Conservation (phyloP, 2,888 invertebrate species). For the Polymixis lichenea region DNA sequence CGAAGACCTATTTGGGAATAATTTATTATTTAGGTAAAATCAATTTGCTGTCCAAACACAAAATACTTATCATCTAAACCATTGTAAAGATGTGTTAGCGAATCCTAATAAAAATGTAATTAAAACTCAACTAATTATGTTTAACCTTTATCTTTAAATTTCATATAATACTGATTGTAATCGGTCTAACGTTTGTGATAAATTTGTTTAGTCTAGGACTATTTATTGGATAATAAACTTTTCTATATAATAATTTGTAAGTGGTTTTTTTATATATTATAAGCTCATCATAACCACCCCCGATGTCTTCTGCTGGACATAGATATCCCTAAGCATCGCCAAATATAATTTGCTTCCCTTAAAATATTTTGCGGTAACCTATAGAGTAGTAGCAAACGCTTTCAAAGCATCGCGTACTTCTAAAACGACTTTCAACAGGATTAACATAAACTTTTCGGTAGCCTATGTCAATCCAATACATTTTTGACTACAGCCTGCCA, state of each 20-base stretch:
- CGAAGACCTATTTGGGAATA: background rate
- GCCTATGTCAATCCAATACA: no score
- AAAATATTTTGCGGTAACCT: background rate
- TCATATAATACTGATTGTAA: slow-evolving; percentile 32
- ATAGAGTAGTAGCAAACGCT: background rate
- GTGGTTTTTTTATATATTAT: background rate
- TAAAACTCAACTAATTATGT: slow-evolving; percentile 20
- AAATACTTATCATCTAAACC: background rate
- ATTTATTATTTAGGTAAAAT: background rate
- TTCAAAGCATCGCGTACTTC: background rate
- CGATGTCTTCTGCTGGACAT: background rate
- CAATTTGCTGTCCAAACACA: background rate
- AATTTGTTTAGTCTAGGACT: slow-evolving; percentile 41
- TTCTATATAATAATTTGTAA: slow-evolving; percentile 35
- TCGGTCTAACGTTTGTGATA: slow-evolving; percentile 55
- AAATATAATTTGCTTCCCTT: background rate
- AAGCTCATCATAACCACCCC: background rate
- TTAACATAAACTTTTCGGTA: no score
- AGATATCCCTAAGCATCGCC: background rate
- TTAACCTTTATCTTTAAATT: slow-evolving; percentile 2
- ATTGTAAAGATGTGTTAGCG: background rate
- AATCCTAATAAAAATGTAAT: background rate
- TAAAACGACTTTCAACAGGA: no score
- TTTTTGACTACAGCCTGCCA: background rate
- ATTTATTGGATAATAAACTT: slow-evolving; percentile 61